phyloP scores from a whole-genome alignment of 2,888 invertebrate species.

The Scaptomyza tumidula region DNA sequence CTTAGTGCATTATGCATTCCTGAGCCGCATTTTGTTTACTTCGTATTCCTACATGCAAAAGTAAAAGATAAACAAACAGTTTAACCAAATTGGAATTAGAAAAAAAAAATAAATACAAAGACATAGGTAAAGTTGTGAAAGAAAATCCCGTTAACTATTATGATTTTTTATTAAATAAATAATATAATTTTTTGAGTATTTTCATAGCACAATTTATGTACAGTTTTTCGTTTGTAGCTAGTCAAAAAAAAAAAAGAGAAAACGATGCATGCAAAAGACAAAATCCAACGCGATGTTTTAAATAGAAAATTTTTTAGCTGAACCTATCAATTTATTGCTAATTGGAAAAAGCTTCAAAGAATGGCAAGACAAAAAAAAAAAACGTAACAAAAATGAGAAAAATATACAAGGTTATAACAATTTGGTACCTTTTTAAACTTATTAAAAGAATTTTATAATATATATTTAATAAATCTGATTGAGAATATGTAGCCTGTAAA shows the following conservation, averaged over 20 bases:
- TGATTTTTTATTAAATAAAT: conserved; percentile 34
- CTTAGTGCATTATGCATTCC: conserved; percentile 61
- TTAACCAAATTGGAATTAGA: conserved; percentile 35
- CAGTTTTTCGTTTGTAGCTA: conserved; percentile 74
- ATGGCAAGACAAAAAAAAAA: conserved; percentile 8
- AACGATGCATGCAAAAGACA: conserved; percentile 30
- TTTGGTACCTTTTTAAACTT: conserved; percentile 81
- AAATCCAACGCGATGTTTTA: conserved; percentile 66
- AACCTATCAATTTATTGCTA: conserved; percentile 52
- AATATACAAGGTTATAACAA: conserved; percentile 70
- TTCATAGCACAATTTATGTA: conserved; percentile 83
- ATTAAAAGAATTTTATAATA: conserved; percentile 63
- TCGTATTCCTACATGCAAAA: conserved; percentile 22
- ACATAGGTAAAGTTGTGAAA: conserved; percentile 4
- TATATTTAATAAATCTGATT: conserved; percentile 47
- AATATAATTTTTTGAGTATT: conserved; percentile 81
- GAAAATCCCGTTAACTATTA: conserved; percentile 36
- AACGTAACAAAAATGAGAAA: conserved; percentile 15
- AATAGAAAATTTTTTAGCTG: conserved; percentile 75
- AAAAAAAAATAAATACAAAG: conserved; percentile 3
- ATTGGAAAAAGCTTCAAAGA: conserved; percentile 61
- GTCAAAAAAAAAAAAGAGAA: conserved; percentile 53
- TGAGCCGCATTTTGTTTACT: conserved; percentile 55
- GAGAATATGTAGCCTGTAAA: conserved; percentile 72
- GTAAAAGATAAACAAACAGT: conserved; percentile 17